Conservation (phyloP, 2,113 vertebrate species). For the Nicator chloris region DNA sequence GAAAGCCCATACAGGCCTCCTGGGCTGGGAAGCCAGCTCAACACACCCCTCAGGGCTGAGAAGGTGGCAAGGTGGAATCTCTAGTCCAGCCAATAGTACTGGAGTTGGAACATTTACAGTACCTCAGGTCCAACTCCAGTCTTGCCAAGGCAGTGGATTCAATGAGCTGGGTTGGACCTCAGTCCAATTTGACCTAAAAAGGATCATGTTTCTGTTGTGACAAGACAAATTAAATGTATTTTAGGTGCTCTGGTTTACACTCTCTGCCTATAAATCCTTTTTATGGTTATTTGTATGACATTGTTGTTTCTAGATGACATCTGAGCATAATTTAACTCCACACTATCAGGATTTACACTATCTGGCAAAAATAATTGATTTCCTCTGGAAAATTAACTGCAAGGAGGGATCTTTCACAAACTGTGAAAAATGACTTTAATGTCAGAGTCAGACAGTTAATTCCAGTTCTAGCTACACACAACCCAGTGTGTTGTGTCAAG, state of each 20-base stretch:
- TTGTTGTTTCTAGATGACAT: not conserved
- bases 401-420: not conserved
- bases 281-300: not conserved
- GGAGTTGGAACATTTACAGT: not conserved
- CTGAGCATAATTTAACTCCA: not conserved
- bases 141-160: not conserved
- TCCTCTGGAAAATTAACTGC: not conserved
- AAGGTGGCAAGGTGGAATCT: not conserved
- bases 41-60: not conserved
- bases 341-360: not conserved
- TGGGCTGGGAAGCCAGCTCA: not conserved
- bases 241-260: not conserved
- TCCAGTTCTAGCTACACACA: not conserved
- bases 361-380: not conserved
- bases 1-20: not conserved
- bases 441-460: slow-evolving; percentile 19
- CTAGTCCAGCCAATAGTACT: not conserved
- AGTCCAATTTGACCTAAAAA: not conserved
- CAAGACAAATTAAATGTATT: not conserved
- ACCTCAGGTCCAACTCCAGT: not conserved
- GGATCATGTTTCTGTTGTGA: not conserved
- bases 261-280: not conserved
- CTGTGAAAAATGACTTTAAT: slow-evolving; percentile 4
- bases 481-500: not conserved
- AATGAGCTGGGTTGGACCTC: not conserved